A percentile compares a stretch with the other conserved stretches of the same genome.
Conservation (phyloP, 2,113 vertebrate species). For the Tinamus guttatus region DNA sequence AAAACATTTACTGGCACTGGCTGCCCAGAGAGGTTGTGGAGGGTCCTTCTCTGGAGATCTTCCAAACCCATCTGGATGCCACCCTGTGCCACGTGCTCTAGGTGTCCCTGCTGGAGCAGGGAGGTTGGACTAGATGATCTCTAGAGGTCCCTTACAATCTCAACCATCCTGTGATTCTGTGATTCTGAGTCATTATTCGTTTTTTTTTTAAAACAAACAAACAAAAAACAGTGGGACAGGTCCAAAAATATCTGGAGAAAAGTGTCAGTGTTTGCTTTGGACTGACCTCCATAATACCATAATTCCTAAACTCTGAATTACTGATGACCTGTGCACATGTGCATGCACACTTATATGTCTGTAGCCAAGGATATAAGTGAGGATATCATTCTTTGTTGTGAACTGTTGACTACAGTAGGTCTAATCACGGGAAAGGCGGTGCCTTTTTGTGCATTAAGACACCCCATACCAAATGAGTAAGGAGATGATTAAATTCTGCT, state of each 20-base stretch:
- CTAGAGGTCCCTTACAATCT: too few relatives aligned
- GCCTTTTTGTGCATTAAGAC: neutral
- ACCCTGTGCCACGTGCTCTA: too few relatives aligned
- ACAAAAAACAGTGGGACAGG: accelerated
- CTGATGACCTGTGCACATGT: neutral
- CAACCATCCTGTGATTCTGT: too few relatives aligned
- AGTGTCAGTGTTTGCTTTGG: neutral
- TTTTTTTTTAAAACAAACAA: too few relatives aligned
- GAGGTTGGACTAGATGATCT: too few relatives aligned
- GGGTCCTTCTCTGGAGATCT: too few relatives aligned
- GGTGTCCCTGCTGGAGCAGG: too few relatives aligned
- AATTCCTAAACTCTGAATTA: neutral
- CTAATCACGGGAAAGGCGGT: neutral
- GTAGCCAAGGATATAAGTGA: neutral
- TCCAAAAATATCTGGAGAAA: neutral
- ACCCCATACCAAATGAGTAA: neutral
- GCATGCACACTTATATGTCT: neutral
- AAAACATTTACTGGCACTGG: too few relatives aligned
- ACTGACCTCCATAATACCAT: neutral
- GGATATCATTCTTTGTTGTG: neutral
- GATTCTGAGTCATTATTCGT: too few relatives aligned
- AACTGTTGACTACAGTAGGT: neutral
- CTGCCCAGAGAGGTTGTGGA: too few relatives aligned
- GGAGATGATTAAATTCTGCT: neutral
- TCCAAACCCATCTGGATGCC: too few relatives aligned